Conservation (phyloP, 1,140 invertebrate genomes). For the Oreohelix idahoensis region DNA sequence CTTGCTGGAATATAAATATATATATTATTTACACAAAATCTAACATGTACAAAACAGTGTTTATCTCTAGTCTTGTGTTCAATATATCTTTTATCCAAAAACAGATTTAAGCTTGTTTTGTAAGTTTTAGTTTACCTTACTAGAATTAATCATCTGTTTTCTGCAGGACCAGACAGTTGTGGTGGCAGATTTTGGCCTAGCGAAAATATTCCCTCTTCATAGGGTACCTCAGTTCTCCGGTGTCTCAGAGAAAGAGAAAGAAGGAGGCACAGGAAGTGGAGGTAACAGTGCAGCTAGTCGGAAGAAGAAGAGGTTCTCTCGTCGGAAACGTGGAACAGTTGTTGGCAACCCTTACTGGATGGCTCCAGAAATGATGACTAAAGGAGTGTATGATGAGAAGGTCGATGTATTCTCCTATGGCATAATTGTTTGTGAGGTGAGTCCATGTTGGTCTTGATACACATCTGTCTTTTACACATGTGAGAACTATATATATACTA, state of each 20-base stretch:
- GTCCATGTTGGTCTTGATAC: background rate
- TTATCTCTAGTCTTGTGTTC: too few species aligned
- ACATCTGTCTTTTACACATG: too few species aligned
- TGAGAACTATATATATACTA: too few species aligned
- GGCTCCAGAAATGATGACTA: constrained; percentile 73
- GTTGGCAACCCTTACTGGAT: constrained; percentile 73
- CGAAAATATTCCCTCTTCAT: constrained; percentile 61
- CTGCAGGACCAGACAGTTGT: constrained; percentile 69
- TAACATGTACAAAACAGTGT: too few species aligned
- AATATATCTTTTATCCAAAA: too few species aligned
- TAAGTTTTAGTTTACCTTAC: too few species aligned
- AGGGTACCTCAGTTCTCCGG: constrained; percentile 7
- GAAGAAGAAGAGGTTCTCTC: constrained; percentile 54
- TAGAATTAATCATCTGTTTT: too few species aligned
- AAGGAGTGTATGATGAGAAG: constrained; percentile 70
- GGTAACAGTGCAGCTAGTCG: constrained; percentile 25
- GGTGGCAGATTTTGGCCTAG: constrained; percentile 72
- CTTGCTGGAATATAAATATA: too few species aligned
- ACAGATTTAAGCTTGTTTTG: too few species aligned
- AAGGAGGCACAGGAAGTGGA: constrained; percentile 27
- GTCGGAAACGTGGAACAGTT: constrained; percentile 70
- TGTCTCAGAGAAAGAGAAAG: background rate
- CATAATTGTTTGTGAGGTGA: constrained; percentile 71
- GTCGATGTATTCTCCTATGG: constrained; percentile 72
- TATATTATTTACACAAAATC: too few species aligned